Evolutionary conservation across 2,113 vertebrate genomes (phyloP).

Genomic region (Chascanopsetta lugubris): DNA sequence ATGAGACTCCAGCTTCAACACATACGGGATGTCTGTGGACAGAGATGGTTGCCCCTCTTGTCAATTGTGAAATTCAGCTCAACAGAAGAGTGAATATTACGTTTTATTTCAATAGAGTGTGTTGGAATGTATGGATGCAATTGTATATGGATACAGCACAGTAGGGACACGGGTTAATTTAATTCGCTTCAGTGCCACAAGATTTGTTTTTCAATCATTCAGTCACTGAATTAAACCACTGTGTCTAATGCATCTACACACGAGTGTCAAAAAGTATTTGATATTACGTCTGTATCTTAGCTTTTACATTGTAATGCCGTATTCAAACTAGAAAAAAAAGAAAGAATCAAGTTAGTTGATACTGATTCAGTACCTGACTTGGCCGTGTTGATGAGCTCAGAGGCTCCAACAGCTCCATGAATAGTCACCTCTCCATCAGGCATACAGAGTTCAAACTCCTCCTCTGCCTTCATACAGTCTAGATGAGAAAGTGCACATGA

Average conservation of each 20-base stretch:
- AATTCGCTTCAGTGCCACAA: too few relatives aligned
- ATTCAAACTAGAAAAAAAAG: too few relatives aligned
- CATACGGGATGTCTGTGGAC: conserved; percentile 91
- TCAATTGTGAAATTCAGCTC: conserved; percentile 12
- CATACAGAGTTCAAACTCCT: conserved; percentile 98
- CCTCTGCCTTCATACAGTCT: conserved; percentile 89
- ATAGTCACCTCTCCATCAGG: conserved; percentile 96
- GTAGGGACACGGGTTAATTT: too few relatives aligned
- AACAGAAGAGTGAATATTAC: conserved; percentile 21
- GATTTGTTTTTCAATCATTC: too few relatives aligned
- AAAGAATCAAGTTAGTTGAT: conserved; percentile 7
- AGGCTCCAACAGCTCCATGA: conserved; percentile 94
- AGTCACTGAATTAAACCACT: too few relatives aligned
- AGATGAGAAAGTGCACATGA: conserved; percentile 16
- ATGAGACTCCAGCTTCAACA: conserved; percentile 98
- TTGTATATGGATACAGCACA: too few relatives aligned
- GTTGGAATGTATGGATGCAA: too few relatives aligned
- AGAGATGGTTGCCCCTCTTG: background rate
- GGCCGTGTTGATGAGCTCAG: conserved; percentile 97
- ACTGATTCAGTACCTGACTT: conserved; percentile 90
- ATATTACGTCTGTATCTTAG: too few relatives aligned
- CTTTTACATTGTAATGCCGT: too few relatives aligned
- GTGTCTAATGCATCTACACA: too few relatives aligned
- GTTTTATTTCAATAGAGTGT: conserved; percentile 18
- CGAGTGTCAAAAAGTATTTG: too few relatives aligned